Base-by-base conservation (phyloP, 2,888 invertebrate species). In the Fragum whitleyi region DNA sequence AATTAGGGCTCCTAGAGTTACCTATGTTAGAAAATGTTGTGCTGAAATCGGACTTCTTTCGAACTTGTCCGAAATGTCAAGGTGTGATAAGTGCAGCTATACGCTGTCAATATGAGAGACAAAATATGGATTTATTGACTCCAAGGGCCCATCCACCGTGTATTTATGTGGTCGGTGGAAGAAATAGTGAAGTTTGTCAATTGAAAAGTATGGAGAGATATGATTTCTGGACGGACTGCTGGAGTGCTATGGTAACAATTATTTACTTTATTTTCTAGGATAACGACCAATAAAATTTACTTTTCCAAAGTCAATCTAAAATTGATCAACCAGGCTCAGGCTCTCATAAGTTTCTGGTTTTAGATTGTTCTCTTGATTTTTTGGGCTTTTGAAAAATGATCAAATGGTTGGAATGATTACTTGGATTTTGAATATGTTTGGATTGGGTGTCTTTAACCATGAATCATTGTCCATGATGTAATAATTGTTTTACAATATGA, bases 161-260 rank as follows among this genome's bases (percentile, higher is more conserved):
- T 75, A 91, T 93, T 26, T 93, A 92, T 86, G 93, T 92, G n/a
- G 89, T 93, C 14, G 93, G 93, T 11, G 93, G 93, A 0, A 74
- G 93, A 32, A 93, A 93, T 74, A 91, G 91, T 72, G 87, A 89
- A 9, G 91, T 91, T 73, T 92, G 92, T 75, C 93, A 93, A 84
- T 84, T 93, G n/a, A 91, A 89, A 68, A 92, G 91, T 80, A 90
- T 92, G 87, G 93, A 93, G 80, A 82, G 91, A 83, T 93, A 92
- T 75, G 93, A 93, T 74, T 91, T 92, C 70, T 83, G 92, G 26
- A 81, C 87, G n/a, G 92, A 92, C 79, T 90, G 91, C 79, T 93
- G 93, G 93, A 88, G 90, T 59, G 86, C 89, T 11, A 90, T 92
- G 91, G 93, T 93, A 84, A 85, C 88, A 69, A 28, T 5, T 39